phyloP scores from a whole-genome alignment of 2,888 invertebrate genomes.

The Dicyrtoma fusca region DNA sequence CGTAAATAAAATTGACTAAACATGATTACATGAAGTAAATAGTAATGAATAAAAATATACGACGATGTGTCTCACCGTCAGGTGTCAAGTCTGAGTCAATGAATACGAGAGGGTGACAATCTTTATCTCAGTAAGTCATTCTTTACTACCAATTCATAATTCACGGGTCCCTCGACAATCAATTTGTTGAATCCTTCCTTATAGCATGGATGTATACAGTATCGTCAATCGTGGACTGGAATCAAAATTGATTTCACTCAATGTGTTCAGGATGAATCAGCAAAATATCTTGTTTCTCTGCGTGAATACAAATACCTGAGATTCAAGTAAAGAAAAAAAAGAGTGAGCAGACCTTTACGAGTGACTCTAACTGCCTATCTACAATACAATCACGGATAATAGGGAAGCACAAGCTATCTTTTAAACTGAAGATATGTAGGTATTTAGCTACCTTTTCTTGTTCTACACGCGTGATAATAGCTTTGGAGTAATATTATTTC shows the following conservation, averaged over 20 bases:
- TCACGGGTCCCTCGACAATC: no score
- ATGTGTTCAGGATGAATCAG: constrained; percentile 37
- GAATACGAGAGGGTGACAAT: no score
- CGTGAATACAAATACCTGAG: constrained; percentile 42
- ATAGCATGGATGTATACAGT: no score
- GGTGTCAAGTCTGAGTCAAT: no score
- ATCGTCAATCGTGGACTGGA: not conserved
- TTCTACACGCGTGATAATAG: constrained; percentile 29
- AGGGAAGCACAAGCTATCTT: not conserved
- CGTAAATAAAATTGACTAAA: no score
- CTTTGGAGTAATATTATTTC: not conserved
- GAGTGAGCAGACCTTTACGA: constrained; percentile 7
- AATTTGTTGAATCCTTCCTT: no score
- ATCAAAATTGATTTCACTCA: constrained; percentile 27
- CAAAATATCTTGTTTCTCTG: constrained; percentile 36
- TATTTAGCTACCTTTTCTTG: constrained; percentile 32
- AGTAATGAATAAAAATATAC: not conserved
- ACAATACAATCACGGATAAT: constrained; percentile 7
- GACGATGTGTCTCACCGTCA: no score
- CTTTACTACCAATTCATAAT: no score
- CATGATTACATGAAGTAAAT: not conserved
- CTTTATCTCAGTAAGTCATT: no score
- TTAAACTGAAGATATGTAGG: not conserved
- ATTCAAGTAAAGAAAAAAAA: constrained; percentile 24
- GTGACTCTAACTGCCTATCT: constrained; percentile 17